Evolutionary conservation across 2,797 vertebrate species (phyloP).

Genomic region (Hephaestus fuliginosus): DNA sequence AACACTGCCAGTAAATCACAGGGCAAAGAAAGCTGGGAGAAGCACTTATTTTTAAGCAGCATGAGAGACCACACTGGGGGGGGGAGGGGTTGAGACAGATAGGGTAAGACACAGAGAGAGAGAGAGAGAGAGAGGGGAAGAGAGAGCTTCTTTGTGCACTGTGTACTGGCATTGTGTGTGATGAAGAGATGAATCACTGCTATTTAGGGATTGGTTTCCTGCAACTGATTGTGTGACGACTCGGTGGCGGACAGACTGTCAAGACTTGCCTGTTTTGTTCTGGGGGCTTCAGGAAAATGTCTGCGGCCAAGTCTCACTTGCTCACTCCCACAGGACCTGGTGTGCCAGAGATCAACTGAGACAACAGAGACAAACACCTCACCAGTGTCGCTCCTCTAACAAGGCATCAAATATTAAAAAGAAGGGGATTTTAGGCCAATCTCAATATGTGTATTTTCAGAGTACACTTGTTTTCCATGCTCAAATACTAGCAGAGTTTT

Average conservation of each 20-base stretch:
- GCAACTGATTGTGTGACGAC: slow-evolving; percentile 87
- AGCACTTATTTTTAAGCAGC: slow-evolving; percentile 85
- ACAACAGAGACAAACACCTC: slow-evolving; percentile 79
- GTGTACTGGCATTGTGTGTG: slow-evolving; percentile 85
- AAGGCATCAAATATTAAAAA: slow-evolving; percentile 79
- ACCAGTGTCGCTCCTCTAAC: slow-evolving; percentile 67
- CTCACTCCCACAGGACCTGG: slow-evolving; percentile 76
- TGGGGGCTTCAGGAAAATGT: slow-evolving; percentile 84
- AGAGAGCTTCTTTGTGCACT: slow-evolving; percentile 85
- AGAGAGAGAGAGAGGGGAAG: slow-evolving; percentile 60
- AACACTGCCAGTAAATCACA: slow-evolving; percentile 86
- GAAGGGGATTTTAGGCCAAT: slow-evolving; percentile 69
- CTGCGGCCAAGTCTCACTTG: slow-evolving; percentile 80
- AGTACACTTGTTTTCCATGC: slow-evolving; percentile 73
- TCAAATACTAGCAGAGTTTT: slow-evolving; percentile 49
- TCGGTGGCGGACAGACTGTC: slow-evolving; percentile 86
- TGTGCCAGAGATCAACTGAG: slow-evolving; percentile 82
- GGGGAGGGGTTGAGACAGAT: slow-evolving; percentile 74
- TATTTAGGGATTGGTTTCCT: slow-evolving; percentile 90
- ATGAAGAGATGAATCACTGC: slow-evolving; percentile 89
- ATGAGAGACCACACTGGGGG: slow-evolving; percentile 78
- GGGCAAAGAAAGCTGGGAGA: slow-evolving; percentile 82
- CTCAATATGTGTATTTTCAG: slow-evolving; percentile 70
- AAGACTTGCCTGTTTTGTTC: slow-evolving; percentile 89
- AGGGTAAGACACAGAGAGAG: slow-evolving; percentile 68